Base-by-base conservation (phyloP, 2,113 vertebrate genomes). In the Leucoraja erinaceus region DNA sequence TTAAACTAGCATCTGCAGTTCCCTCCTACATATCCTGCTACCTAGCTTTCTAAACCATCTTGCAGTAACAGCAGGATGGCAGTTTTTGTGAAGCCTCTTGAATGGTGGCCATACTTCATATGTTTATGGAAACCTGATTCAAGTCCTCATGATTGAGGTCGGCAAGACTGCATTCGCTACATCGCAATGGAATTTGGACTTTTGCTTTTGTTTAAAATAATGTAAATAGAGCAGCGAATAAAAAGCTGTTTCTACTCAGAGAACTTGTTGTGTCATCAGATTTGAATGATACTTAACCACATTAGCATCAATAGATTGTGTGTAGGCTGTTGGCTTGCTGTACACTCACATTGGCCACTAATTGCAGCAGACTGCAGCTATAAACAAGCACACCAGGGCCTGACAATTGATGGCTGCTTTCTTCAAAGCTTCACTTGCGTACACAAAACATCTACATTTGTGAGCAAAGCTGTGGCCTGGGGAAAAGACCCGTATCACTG, bases 241-340 rank as follows among this genome's bases (percentile, higher is more conserved):
- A 88, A 31, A 88, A 63, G 28, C 83, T 88, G 59, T 31, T 88
- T 61, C 14, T 63, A n/a, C 59, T 88, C 59, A 31, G 83, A 59
- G 83, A 31, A 12, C 28, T 63, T 88, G n/a, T 66, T 31, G 59
- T 31, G 5, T 88, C 83, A 88, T 88, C 83, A 88, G 59, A 88
- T 31, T 88, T 88, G 83, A 88, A 61, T 12, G n/a, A 61, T 88
- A 88, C 59, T 72, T 31, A 88, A 88, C 59, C 59, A 63, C 83
- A 66, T 31, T 18, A 18, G 59, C 83, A 88, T 18, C 59, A 88
- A 59, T 59, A 66, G 83, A 59, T 83, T 83, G 22, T 83, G 7
- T 12, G 79, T 28, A 25, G 79, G 63, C 83, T 88, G 83, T 33
- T 86, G 83, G 59, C 14, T 63, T n/a, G 14, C 28, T 88, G 16